These are phyloP conservation scores for Peromyscus polionotus DNA, from an alignment of 2,113 vertebrate genomes.

Conservation along the genomic window DNA sequence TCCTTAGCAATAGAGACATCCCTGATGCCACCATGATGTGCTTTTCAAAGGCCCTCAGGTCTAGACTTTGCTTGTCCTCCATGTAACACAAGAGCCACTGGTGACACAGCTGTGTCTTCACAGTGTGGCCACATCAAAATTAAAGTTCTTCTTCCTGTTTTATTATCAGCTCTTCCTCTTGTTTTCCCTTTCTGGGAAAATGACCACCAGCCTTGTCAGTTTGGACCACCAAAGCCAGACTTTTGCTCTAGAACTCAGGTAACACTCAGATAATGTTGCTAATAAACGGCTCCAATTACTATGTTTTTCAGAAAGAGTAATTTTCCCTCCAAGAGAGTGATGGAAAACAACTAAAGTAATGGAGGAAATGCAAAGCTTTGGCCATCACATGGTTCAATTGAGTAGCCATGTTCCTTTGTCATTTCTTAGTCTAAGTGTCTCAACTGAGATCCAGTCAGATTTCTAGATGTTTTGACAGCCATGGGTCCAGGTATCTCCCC, in stretches of 20 bases:
- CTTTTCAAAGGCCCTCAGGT: neutral
- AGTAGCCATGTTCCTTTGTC: neutral
- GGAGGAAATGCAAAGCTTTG: neutral
- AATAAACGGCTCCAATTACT: neutral
- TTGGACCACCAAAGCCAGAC: neutral
- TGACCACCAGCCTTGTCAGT: neutral
- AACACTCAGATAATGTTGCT: neutral
- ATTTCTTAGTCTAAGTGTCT: neutral
- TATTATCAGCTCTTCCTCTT: neutral
- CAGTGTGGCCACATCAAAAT: no score
- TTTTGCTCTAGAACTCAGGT: neutral
- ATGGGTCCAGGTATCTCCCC: neutral
- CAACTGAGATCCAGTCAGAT: neutral
- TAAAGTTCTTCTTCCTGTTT: neutral
- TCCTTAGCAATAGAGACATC: neutral
- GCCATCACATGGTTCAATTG: neutral
- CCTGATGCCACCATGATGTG: no score
- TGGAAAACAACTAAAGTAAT: neutral
- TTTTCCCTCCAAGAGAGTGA: neutral
- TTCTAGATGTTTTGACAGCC: neutral
- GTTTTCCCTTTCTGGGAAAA: neutral
- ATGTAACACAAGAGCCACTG: neutral
- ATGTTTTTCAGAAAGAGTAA: neutral
- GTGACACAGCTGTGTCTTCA: neutral
- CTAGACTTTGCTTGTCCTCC: neutral